phyloP scores from a whole-genome alignment of 23 tunicate genomes.

The Oikopleura albicans region DNA sequence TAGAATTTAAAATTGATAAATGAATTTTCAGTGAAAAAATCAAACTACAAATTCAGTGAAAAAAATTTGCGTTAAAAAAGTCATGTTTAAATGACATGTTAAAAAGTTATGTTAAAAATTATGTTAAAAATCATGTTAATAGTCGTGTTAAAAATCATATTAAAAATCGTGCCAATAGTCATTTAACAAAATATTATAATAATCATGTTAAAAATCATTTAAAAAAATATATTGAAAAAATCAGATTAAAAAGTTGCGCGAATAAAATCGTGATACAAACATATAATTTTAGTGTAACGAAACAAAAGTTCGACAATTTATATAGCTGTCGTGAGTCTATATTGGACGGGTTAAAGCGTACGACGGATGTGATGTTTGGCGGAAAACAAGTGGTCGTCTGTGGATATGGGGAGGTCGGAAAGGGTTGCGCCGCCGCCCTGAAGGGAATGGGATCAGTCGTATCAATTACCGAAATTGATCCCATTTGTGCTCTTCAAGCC shows the following conservation, averaged over 20 bases:
- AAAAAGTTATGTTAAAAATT: no score
- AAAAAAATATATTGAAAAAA: background rate
- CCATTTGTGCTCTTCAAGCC: constrained; percentile 96
- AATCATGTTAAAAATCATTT: background rate
- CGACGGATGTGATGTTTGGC: constrained; percentile 97
- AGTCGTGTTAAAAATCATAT: no score
- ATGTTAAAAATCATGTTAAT: no score
- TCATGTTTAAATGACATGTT: no score
- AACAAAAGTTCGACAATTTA: constrained; percentile 97
- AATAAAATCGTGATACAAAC: background rate
- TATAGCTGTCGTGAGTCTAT: constrained; percentile 94
- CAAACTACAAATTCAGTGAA: no score
- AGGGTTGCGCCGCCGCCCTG: constrained; percentile 73
- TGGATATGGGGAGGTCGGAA: constrained; percentile 98
- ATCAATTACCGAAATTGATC: constrained; percentile 87
- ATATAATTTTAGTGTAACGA: constrained; percentile 17
- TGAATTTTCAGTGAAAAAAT: no score
- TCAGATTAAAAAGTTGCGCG: background rate
- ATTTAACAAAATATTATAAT: no score
- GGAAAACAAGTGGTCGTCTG: constrained; percentile 92
- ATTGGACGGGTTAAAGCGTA: constrained; percentile 90
- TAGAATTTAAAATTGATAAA: no score
- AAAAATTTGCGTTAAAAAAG: no score
- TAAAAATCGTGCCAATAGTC: no score
- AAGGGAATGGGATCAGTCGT: constrained; percentile 80